Conservation (phyloP, 2,797 vertebrate genomes). For the Botia almorhae region DNA sequence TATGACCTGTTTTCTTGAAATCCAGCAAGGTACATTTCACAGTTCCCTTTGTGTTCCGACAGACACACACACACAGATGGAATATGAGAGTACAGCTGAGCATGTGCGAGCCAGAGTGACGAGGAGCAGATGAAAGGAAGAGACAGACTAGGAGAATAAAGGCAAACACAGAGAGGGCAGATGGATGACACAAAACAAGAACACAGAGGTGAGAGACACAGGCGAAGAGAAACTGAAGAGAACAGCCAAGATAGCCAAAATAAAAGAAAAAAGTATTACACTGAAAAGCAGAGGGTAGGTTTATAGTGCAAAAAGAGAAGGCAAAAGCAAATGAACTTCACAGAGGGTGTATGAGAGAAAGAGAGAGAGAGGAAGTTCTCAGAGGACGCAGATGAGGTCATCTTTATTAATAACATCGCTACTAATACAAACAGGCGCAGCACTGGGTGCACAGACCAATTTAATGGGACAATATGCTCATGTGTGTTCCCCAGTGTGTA, state of each 20-base stretch:
- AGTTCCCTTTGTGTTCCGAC: neutral
- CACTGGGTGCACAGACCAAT: slow-evolving; percentile 21
- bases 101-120: slow-evolving; percentile 36
- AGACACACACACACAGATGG: slow-evolving; percentile 30
- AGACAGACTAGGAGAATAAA: slow-evolving; percentile 27
- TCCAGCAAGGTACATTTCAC: neutral
- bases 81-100: slow-evolving; percentile 47
- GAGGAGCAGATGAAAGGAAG: slow-evolving; percentile 44
- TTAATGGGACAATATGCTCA: slow-evolving; percentile 43
- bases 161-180: slow-evolving; percentile 25
- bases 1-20: neutral
- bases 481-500: slow-evolving; percentile 9
- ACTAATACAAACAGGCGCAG: slow-evolving; percentile 72
- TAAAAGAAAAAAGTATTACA: slow-evolving; percentile 43
- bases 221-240: slow-evolving; percentile 5
- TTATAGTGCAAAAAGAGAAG: slow-evolving; percentile 5
- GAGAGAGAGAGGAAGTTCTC: slow-evolving; percentile 40
- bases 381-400: slow-evolving; percentile 73
- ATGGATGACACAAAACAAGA: slow-evolving; percentile 28
- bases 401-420: slow-evolving; percentile 80
- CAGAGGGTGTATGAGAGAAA: slow-evolving; percentile 27
- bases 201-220: slow-evolving; percentile 23
- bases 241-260: slow-evolving; percentile 32
- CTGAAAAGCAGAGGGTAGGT: neutral
- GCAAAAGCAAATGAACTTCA: slow-evolving; percentile 26